Evolutionary conservation across 2,797 vertebrate genomes (phyloP), one percentile per base, ranked within the genome.

Genomic region (Pangasius krempfi): DNA sequence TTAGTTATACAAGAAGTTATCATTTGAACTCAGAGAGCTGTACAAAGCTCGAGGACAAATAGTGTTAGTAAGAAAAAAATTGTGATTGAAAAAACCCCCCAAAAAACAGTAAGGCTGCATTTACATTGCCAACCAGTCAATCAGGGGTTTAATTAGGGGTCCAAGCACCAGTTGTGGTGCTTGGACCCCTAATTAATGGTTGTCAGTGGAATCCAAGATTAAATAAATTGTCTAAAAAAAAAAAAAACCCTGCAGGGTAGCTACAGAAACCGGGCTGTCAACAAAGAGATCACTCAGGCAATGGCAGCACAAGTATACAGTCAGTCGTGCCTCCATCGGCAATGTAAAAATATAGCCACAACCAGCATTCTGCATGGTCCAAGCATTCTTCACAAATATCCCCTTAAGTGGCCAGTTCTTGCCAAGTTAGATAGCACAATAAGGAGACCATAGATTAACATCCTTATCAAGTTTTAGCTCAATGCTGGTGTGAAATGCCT

Each of bases 21-120:
- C 44, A 22, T 75, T 66, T 86, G 47, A 73, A 68, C 82, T 64
- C 64, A 68, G 47, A 85, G 56, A 80, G 82, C 70, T 81, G 37
- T 70, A 81, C 68, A 89, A n/a, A 73, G 54, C 68, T 76, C 70
- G 76, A 25, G 60, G 88, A 50, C 81, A 58, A 44, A 70, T 7
- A 78, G 68, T 58, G 52, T 40, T 30, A 86, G 82, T 78, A 52
- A 33, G 47, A 27, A n/a, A 68, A 68, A 80, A 52, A 54, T 16
- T 68, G 58, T 58, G 8, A 58, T 76, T 16, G 70, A 85, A 47
- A 8, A 82, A 33, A 47, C n/a, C n/a, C n/a, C 22, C 64, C 33
- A 33, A 10, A 33, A 14, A 72, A 20, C 33, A 44, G 37, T 64
- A 47, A 66, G 66, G 83, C 83, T 85, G 83, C 66, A 72, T 85